Evolutionary conservation across 1,140 invertebrate species (phyloP).

Genomic region (Nautilus pompilius): DNA sequence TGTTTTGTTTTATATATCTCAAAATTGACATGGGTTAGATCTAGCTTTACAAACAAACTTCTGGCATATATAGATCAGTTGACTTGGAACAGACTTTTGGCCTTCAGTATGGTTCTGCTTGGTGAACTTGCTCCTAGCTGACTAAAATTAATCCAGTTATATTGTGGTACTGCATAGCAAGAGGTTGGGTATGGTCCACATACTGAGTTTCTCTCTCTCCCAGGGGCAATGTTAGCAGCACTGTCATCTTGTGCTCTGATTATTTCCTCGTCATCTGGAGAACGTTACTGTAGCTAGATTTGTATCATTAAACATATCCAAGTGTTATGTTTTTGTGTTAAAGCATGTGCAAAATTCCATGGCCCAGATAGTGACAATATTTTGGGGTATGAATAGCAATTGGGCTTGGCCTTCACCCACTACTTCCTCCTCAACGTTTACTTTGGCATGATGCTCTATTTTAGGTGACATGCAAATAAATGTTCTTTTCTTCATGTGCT

Average conservation of each 20-base stretch:
- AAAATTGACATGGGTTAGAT: too few relatives aligned
- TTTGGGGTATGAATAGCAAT: conserved; percentile 1
- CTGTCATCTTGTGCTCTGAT: neutral
- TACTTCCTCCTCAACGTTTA: neutral
- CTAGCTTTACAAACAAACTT: too few relatives aligned
- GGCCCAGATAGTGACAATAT: neutral
- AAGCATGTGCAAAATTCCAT: conserved; percentile 4
- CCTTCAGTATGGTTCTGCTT: conserved; percentile 5
- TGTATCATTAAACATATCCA: conserved; percentile 6
- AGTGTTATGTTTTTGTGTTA: conserved; percentile 6
- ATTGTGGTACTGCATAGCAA: neutral
- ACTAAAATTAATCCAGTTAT: conserved; percentile 2
- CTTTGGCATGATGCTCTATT: neutral
- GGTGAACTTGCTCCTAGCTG: neutral
- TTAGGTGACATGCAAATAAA: conserved; percentile 2
- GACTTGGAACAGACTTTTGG: too few relatives aligned
- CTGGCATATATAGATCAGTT: too few relatives aligned
- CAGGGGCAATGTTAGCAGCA: neutral
- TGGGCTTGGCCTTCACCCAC: neutral
- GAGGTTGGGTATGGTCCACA: too few relatives aligned
- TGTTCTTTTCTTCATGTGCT: conserved; percentile 6
- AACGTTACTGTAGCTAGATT: conserved; percentile 4
- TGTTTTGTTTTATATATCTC: neutral
- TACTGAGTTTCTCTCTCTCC: too few relatives aligned
- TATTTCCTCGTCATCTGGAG: neutral